phyloP scores from a whole-genome alignment of 2,113 vertebrate genomes.

The Gadus macrocephalus region DNA sequence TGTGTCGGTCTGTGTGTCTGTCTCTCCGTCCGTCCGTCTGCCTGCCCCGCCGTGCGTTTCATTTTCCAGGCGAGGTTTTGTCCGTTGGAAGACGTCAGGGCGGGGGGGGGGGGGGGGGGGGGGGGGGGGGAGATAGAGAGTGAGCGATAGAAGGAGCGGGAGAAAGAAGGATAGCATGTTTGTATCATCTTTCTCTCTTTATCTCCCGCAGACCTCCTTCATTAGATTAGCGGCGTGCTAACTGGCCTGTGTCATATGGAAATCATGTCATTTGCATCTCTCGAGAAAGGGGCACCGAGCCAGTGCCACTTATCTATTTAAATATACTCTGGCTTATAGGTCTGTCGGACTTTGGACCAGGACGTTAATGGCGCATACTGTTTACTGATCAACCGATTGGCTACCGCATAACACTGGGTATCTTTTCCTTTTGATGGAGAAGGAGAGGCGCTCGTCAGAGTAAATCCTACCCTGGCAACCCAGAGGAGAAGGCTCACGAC shows the following conservation, averaged over 20 bases:
- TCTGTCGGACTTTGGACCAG: slow-evolving; percentile 60
- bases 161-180: slow-evolving; percentile 27
- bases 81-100: slow-evolving; percentile 24
- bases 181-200: slow-evolving; percentile 18
- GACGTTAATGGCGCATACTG: slow-evolving; percentile 41
- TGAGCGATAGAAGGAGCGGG: slow-evolving; percentile 6
- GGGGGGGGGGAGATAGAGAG: slow-evolving; percentile 14
- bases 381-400: slow-evolving; percentile 60
- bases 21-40: slow-evolving; percentile 4
- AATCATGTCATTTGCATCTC: slow-evolving; percentile 71
- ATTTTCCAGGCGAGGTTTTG: slow-evolving; percentile 5
- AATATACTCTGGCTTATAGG: slow-evolving; percentile 61
- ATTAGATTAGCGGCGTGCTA: slow-evolving; percentile 55
- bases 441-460: slow-evolving; percentile 38
- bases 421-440: slow-evolving; percentile 58
- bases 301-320: slow-evolving; percentile 65
- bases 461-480: slow-evolving; percentile 53
- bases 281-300: slow-evolving; percentile 56
- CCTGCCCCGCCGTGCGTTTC: background rate
- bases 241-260: slow-evolving; percentile 63
- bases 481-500: slow-evolving; percentile 22
- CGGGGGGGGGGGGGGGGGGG: slow-evolving; percentile 26
- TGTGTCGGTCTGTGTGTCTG: background rate
- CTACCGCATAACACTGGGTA: slow-evolving; percentile 55
- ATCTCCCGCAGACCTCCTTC: slow-evolving; percentile 40